Conservation (phyloP, 2,888 invertebrate species). For the Limenitis camilla region DNA sequence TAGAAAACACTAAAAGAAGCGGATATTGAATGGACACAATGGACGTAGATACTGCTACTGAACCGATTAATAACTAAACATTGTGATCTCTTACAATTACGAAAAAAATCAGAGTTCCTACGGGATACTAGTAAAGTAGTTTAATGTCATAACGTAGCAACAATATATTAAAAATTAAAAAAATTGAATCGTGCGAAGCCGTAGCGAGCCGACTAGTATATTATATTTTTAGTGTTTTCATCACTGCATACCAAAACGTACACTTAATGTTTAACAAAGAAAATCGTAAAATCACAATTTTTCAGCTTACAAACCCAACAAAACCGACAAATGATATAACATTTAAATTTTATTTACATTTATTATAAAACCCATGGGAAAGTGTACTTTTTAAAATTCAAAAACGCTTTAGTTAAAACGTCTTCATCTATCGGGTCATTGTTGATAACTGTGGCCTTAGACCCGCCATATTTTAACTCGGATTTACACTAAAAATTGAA, state of each 20-base stretch:
- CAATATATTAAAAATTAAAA: no score
- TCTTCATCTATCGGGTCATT: slow-evolving; percentile 45
- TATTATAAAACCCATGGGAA: slow-evolving; percentile 6
- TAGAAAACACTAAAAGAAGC: no score
- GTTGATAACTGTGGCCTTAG: slow-evolving; percentile 39
- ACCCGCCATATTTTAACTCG: slow-evolving; percentile 41
- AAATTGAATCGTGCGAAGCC: no score
- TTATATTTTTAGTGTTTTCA: neutral
- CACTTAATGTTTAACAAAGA: neutral
- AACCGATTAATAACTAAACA: no score
- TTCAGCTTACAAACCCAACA: slow-evolving; percentile 1
- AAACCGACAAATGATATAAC: neutral
- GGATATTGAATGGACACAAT: no score
- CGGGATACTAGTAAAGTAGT: no score
- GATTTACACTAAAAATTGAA: slow-evolving; percentile 47
- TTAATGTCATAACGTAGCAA: no score
- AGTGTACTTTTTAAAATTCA: slow-evolving; percentile 10
- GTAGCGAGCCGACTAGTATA: no score
- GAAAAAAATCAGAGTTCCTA: no score
- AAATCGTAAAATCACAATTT: neutral
- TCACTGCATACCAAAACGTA: neutral
- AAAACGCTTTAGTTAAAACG: slow-evolving; percentile 35
- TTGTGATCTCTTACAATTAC: no score
- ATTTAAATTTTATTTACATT: slow-evolving; percentile 6
- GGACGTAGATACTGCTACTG: no score